Evolutionary conservation across 2,888 invertebrate genomes (phyloP).

Genomic region (Eristalinus sepulchralis): DNA sequence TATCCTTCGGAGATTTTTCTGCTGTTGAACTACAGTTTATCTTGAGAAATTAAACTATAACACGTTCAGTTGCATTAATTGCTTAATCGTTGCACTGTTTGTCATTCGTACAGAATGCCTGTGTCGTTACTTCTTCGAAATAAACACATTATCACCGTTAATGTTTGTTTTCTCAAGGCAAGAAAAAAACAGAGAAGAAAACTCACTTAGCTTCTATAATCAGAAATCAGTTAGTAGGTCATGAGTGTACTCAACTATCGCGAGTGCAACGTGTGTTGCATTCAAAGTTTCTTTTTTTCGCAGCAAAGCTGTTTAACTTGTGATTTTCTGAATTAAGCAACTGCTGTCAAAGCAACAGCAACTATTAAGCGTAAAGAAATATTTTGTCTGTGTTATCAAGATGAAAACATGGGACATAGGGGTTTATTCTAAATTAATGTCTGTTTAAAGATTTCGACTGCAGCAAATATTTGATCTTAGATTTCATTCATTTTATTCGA

Average conservation of each 20-base stretch:
- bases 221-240: not conserved
- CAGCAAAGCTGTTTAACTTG: not conserved
- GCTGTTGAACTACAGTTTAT: not conserved
- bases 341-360: not conserved
- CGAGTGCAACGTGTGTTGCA: not conserved
- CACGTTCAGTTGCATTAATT: not conserved
- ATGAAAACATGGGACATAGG: too few species aligned
- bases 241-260: not conserved
- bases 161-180: not conserved
- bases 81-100: not conserved
- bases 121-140: not conserved
- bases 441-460: too few species aligned
- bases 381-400: too few species aligned
- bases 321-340: not conserved
- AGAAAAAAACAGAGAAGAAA: not conserved
- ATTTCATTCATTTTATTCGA: too few species aligned
- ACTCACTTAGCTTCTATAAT: not conserved
- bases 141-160: not conserved
- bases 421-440: too few species aligned
- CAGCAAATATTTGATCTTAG: too few species aligned
- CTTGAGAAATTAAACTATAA: not conserved
- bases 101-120: not conserved
- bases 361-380: too few species aligned
- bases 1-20: too few species aligned
- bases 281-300: not conserved